These are phyloP conservation scores for Neoseiulus cucumeris DNA, from an alignment of 1,140 invertebrate genomes.

Conservation along the genomic window DNA sequence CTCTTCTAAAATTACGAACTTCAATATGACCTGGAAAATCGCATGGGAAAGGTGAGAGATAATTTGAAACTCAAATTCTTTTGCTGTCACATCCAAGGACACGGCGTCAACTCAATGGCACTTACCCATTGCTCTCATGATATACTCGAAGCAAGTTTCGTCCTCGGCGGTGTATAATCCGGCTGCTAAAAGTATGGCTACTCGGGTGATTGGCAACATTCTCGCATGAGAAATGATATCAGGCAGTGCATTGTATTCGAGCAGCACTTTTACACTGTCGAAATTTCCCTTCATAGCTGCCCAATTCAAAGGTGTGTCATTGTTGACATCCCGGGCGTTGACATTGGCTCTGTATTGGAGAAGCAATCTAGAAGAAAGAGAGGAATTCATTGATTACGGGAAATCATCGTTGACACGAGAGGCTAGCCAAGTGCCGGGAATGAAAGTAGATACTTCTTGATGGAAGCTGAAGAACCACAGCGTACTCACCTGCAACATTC, in stretches of 20 bases:
- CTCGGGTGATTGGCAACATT: constrained; percentile 21
- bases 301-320: constrained; percentile 22
- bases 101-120: constrained; percentile 10
- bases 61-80: no score
- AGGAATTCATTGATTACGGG: no score
- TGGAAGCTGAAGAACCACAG: no score
- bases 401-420: no score
- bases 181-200: constrained; percentile 20
- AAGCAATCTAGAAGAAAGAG: constrained; percentile 15
- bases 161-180: constrained; percentile 23
- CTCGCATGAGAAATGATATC: constrained; percentile 23
- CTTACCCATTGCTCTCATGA: constrained; percentile 24
- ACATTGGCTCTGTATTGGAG: constrained; percentile 23
- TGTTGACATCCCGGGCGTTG: constrained; percentile 26
- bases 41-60: neutral
- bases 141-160: constrained; percentile 23
- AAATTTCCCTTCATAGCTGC: constrained; percentile 27
- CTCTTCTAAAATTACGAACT: neutral
- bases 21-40: neutral
- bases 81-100: no score
- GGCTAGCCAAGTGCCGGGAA: no score
- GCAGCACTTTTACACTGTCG: constrained; percentile 24
- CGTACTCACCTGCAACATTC: constrained; percentile 20
- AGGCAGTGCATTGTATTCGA: constrained; percentile 25
- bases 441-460: no score